Evolutionary conservation across 2,113 vertebrate species (phyloP).

Genomic region (Tachysurus vachellii): DNA sequence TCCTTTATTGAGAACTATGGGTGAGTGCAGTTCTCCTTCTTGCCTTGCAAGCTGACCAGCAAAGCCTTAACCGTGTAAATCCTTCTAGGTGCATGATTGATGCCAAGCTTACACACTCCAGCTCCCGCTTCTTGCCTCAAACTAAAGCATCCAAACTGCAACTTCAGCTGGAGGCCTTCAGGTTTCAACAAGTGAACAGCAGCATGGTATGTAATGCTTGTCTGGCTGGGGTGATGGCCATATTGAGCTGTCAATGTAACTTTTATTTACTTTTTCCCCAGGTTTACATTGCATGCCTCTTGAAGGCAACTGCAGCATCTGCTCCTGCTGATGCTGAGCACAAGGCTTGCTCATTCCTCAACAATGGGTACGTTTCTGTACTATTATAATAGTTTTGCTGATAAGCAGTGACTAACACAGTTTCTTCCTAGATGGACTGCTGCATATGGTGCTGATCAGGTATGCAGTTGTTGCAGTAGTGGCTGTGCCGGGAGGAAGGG

Average conservation of each 20-base stretch:
- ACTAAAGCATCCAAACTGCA: slow-evolving; percentile 62
- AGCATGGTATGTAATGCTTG: slow-evolving; percentile 55
- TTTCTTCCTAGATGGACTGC: slow-evolving; percentile 66
- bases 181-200: slow-evolving; percentile 57
- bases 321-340: slow-evolving; percentile 47
- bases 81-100: slow-evolving; percentile 67
- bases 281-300: slow-evolving; percentile 66
- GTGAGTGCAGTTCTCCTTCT: neutral
- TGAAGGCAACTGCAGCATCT: slow-evolving; percentile 57
- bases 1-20: slow-evolving; percentile 43
- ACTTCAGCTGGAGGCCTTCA: slow-evolving; percentile 69
- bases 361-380: slow-evolving; percentile 54
- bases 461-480: slow-evolving; percentile 70
- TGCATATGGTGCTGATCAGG: slow-evolving; percentile 65
- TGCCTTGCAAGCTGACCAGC: neutral
- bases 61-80: neutral
- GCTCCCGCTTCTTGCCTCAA: slow-evolving; percentile 66
- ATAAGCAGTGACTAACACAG: neutral
- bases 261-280: neutral
- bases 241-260: neutral
- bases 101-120: slow-evolving; percentile 60
- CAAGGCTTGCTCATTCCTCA: slow-evolving; percentile 69
- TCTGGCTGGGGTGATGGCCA: too few species aligned
- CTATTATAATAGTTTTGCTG: neutral
- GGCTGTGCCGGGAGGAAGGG: slow-evolving; percentile 50